Evolutionary conservation across 2,888 invertebrate genomes (phyloP).

Genomic region (Drosophila stalkeri): DNA sequence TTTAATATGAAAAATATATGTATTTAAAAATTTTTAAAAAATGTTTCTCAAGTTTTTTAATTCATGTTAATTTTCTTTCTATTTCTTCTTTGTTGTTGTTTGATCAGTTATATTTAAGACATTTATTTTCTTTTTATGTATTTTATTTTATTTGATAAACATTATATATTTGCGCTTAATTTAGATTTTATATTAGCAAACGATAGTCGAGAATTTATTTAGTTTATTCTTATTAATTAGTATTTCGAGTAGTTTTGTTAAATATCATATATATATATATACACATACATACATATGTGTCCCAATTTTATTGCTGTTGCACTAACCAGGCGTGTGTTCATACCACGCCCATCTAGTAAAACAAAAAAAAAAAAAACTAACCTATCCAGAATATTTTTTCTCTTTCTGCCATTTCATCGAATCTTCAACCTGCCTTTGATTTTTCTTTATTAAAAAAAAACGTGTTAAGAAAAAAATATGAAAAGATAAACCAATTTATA

Average conservation of each 20-base stretch:
- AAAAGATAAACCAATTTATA: conserved; percentile 56
- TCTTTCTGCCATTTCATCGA: conserved; percentile 22
- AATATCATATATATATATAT: conserved; percentile 12
- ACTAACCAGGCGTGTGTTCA: conserved; percentile 42
- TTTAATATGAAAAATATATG: not conserved
- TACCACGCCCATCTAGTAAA: conserved; percentile 27
- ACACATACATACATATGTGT: conserved; percentile 2
- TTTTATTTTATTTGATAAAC: conserved; percentile 32
- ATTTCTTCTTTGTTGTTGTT: conserved; percentile 40
- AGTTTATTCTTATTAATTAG: conserved; percentile 52
- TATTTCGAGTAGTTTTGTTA: conserved; percentile 48
- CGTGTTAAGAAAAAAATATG: conserved; percentile 41
- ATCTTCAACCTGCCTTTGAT: conserved; percentile 42
- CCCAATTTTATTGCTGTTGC: conserved; percentile 8
- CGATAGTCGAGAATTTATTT: conserved; percentile 21
- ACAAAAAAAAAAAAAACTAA: conserved; percentile 31
- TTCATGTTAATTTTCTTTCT: not conserved
- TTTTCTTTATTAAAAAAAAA: conserved; percentile 39
- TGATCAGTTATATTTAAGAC: conserved; percentile 32
- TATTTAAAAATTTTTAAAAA: no score
- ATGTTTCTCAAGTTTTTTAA: conserved; percentile 16
- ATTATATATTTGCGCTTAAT: conserved; percentile 35
- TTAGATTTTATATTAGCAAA: conserved; percentile 42
- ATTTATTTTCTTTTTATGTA: conserved; percentile 7
- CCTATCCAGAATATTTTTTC: conserved; percentile 7